These are phyloP conservation scores for Gadus chalcogrammus DNA, from an alignment of 2,113 vertebrate species.

Conservation along the genomic window DNA sequence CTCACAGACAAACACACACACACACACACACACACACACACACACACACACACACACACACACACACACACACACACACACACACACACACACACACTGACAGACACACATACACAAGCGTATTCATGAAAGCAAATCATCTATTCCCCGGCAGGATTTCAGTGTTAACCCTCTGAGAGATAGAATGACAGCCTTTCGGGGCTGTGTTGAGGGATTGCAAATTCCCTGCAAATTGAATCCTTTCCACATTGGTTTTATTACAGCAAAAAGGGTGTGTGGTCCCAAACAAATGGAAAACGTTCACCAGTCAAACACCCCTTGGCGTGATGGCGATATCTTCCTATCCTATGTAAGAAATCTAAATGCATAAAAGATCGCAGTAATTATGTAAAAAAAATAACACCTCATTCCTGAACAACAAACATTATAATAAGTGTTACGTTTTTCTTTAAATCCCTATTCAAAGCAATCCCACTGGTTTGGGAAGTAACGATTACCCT, in stretches of 20 bases:
- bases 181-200: conserved; percentile 44
- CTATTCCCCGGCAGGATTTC: conserved; percentile 34
- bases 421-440: too few relatives aligned
- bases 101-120: neutral
- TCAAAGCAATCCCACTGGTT: too few relatives aligned
- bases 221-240: conserved; percentile 41
- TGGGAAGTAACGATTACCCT: too few relatives aligned
- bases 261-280: conserved; percentile 16
- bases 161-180: conserved; percentile 35
- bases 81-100: conserved; percentile 2
- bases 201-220: conserved; percentile 37
- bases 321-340: too few relatives aligned
- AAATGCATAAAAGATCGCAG: too few relatives aligned
- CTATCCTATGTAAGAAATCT: too few relatives aligned
- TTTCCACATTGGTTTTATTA: conserved; percentile 41
- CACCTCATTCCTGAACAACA: too few relatives aligned
- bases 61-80: conserved; percentile 24
- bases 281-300: neutral
- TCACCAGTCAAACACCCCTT: too few relatives aligned
- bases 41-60: conserved; percentile 28
- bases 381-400: too few relatives aligned
- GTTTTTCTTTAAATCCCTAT: too few relatives aligned
- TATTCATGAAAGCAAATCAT: neutral
- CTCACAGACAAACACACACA: too few relatives aligned
- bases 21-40: neutral